Percentiles rank a stretch among this genome's conserved stretches.
These are phyloP conservation scores for Phoeniculus purpureus DNA, from an alignment of 2,797 vertebrate species.

Conservation along the genomic window DNA sequence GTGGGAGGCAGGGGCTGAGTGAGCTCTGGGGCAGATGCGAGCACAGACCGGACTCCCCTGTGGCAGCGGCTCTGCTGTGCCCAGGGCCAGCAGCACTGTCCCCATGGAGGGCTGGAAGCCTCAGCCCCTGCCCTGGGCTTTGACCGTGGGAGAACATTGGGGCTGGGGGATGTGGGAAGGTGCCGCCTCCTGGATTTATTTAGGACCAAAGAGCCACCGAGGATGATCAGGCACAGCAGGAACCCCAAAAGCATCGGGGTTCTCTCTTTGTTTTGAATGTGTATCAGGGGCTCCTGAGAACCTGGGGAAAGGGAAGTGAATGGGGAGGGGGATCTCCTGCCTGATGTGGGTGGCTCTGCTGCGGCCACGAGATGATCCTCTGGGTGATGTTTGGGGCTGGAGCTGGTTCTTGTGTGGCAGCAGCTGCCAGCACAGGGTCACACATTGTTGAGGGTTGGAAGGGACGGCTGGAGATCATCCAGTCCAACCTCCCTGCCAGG, in stretches of 20 bases:
- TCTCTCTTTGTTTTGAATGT: too few species aligned
- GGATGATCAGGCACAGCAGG: not conserved
- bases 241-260: not conserved
- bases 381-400: not conserved
- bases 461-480: too few species aligned
- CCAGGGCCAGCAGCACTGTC: too few species aligned
- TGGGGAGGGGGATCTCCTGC: not conserved
- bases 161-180: fast-evolving
- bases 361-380: not conserved
- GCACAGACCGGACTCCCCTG: not conserved
- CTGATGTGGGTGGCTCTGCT: not conserved
- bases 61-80: not conserved
- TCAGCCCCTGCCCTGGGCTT: too few species aligned
- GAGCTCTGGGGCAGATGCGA: not conserved
- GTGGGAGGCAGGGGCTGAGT: fast-evolving
- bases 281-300: too few species aligned
- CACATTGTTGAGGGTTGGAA: too few species aligned
- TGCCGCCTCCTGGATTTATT: not conserved
- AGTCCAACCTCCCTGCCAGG: too few species aligned
- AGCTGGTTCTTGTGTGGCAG: not conserved
- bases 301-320: too few species aligned
- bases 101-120: not conserved
- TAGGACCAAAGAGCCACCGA: fast-evolving
- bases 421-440: not conserved
- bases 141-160: too few species aligned